These are phyloP conservation scores for Pionites leucogaster DNA, from an alignment of 2,113 vertebrate genomes.

Conservation along the genomic window DNA sequence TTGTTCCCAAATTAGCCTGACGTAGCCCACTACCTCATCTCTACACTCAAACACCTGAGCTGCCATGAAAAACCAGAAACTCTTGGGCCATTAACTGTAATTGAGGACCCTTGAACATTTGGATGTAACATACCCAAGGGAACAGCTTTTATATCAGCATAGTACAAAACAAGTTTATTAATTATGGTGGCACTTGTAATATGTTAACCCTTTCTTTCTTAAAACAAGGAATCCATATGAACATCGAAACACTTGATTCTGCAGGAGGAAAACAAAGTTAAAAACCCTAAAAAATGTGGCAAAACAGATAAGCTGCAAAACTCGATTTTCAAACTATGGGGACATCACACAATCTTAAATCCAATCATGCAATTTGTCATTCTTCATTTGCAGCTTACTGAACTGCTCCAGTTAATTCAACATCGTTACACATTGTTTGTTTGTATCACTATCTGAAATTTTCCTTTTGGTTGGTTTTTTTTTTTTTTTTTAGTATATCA, in stretches of 20 bases:
- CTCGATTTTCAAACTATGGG: not conserved
- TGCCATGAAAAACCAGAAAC: not conserved
- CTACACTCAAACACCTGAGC: not conserved
- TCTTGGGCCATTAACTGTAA: not conserved
- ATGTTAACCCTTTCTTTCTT: not conserved
- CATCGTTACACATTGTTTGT: not conserved
- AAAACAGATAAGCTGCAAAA: not conserved
- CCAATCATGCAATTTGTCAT: not conserved
- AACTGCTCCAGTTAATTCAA: not conserved
- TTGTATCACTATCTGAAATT: not conserved
- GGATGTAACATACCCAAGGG: not conserved
- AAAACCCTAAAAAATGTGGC: fast-evolving
- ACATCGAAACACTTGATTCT: not conserved
- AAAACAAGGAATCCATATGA: not conserved
- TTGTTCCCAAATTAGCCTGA: not conserved
- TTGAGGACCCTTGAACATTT: not conserved
- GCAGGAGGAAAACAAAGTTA: not conserved
- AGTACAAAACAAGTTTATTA: not conserved
- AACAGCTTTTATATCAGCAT: not conserved
- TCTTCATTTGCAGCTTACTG: not conserved
- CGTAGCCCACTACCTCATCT: not conserved
- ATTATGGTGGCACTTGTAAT: not conserved
- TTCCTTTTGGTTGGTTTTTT: not conserved
- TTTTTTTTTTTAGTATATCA: not conserved
- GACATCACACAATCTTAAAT: not conserved